Conservation (phyloP, 2,797 vertebrate genomes). For the Melanotaenia trifasciata region DNA sequence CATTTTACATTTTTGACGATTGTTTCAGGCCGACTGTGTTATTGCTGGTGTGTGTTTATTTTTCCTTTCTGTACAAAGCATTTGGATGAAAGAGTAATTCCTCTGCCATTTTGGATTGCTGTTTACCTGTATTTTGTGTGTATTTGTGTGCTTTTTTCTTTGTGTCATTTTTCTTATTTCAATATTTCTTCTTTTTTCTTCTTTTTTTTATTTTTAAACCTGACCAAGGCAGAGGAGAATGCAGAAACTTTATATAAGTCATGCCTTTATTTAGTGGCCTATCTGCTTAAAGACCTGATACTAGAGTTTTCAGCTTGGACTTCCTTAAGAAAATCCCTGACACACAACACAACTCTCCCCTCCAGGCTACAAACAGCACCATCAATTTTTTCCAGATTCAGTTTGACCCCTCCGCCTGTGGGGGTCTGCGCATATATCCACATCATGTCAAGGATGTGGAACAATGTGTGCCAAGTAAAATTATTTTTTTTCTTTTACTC, state of each 20-base stretch:
- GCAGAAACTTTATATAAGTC: constrained; percentile 55
- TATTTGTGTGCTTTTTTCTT: neutral
- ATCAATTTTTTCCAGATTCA: constrained; percentile 54
- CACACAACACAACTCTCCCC: constrained; percentile 65
- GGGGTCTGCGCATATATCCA: constrained; percentile 41
- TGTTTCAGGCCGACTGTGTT: constrained; percentile 15
- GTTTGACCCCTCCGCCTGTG: constrained; percentile 52
- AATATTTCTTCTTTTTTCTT: constrained; percentile 23
- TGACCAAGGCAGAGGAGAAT: constrained; percentile 31
- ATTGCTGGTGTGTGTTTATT: constrained; percentile 10
- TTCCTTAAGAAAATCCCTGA: constrained; percentile 61
- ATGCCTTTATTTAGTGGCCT: constrained; percentile 68
- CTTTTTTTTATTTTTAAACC: neutral
- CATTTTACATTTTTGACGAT: constrained; percentile 18
- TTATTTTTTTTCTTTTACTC: neutral
- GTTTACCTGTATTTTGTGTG: constrained; percentile 29
- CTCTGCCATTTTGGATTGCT: constrained; percentile 34
- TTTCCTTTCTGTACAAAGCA: neutral
- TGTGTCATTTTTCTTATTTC: constrained; percentile 10
- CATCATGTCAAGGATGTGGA: constrained; percentile 44
- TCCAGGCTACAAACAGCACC: constrained; percentile 45
- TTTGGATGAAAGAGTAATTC: constrained; percentile 41
- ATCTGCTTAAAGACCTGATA: constrained; percentile 69
- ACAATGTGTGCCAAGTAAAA: constrained; percentile 15
- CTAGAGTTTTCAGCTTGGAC: constrained; percentile 58